These are phyloP conservation scores for Heliconius erato DNA, from an alignment of 2,888 invertebrate species.

Conservation along the genomic window DNA sequence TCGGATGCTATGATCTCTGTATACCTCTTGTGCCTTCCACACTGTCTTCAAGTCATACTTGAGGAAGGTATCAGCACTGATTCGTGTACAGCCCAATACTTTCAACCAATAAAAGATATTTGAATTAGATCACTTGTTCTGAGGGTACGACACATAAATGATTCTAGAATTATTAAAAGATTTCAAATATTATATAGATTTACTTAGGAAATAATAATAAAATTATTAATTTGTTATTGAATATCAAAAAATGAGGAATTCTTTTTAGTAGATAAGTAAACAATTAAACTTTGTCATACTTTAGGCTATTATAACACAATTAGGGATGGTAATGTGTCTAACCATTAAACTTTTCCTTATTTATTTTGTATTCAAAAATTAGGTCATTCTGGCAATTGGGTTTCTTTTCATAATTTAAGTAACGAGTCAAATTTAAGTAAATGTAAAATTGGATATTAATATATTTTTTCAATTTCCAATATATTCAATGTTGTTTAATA, in stretches of 20 bases:
- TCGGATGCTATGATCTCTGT: too few relatives aligned
- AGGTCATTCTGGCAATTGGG: neutral
- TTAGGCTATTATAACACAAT: constrained; percentile 9
- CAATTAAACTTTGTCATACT: neutral
- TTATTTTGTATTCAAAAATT: neutral
- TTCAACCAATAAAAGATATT: neutral
- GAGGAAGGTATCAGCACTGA: neutral
- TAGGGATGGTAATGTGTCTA: neutral
- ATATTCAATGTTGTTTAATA: too few relatives aligned
- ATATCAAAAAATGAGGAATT: neutral
- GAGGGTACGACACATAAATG: too few relatives aligned
- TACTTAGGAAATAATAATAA: neutral
- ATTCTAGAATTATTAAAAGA: neutral
- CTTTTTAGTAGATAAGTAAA: neutral
- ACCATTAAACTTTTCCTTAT: neutral
- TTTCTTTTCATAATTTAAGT: neutral
- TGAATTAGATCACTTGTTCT: neutral
- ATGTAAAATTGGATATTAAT: neutral
- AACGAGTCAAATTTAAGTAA: neutral
- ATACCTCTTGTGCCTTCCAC: too few relatives aligned
- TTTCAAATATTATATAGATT: neutral
- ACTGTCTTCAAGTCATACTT: too few relatives aligned
- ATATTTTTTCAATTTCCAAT: neutral
- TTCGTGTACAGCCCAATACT: too few relatives aligned
- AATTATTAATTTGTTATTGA: neutral